A percentile compares a stretch with the other conserved stretches of the same genome.
These are phyloP conservation scores for Spatulosminthurus flaviceps DNA, from an alignment of 2,888 invertebrate species.

Conservation along the genomic window DNA sequence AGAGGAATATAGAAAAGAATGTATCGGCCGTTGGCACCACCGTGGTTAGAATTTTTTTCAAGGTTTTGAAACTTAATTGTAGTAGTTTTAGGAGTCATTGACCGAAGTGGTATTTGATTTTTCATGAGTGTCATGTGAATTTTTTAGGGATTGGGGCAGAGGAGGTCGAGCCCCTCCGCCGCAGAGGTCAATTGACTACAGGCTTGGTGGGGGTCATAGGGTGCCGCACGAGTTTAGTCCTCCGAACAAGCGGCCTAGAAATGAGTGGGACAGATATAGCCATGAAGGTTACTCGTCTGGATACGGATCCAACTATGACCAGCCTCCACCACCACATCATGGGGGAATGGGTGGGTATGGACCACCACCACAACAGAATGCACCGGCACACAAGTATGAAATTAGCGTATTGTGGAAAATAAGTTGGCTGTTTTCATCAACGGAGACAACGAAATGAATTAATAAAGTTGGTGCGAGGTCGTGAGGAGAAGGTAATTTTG, in stretches of 20 bases:
- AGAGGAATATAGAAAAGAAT: not conserved
- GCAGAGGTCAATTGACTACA: conserved; percentile 61
- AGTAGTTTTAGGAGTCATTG: not conserved
- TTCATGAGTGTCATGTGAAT: not conserved
- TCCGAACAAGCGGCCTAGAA: conserved; percentile 61
- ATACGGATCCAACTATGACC: conserved; percentile 57
- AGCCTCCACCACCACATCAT: conserved; percentile 46
- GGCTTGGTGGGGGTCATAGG: conserved; percentile 58
- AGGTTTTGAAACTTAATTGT: not conserved
- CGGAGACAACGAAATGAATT: no score
- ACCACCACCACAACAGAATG: conserved; percentile 75
- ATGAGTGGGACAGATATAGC: conserved; percentile 62
- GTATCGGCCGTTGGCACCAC: not conserved
- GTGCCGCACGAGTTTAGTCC: conserved; percentile 63
- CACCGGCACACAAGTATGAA: conserved; percentile 67
- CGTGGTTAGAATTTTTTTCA: not conserved
- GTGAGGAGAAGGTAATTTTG: no score
- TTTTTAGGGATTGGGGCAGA: conserved; percentile 56
- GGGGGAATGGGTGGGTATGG: conserved; percentile 67
- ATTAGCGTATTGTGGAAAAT: not conserved
- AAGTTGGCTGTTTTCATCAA: no score
- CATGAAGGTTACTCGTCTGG: conserved; percentile 57
- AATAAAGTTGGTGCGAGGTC: no score
- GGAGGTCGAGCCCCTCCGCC: conserved; percentile 56
- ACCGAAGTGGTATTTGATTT: not conserved